A percentile compares a stretch with the other conserved stretches of the same genome.
phyloP scores from a whole-genome alignment of 2,113 vertebrate species.

The Suncus etruscus region DNA sequence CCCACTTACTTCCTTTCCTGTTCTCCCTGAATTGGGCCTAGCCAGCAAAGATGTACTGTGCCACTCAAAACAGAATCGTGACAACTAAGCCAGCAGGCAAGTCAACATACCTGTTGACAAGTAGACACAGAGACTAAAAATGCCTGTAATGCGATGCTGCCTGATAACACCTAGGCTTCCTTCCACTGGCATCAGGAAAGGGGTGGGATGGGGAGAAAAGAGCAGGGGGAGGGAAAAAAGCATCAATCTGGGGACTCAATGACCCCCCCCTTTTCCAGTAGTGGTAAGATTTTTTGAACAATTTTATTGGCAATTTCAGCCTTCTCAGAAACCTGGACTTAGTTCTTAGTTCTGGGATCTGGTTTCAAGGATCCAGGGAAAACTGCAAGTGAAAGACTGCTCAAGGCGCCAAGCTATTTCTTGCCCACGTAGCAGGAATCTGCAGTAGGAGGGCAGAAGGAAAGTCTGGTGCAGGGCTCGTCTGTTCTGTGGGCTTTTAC shows the following conservation, averaged over 20 bases:
- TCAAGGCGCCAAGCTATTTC: background rate
- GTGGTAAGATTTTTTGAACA: background rate
- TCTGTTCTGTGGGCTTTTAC: conserved; percentile 3
- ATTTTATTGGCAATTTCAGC: background rate
- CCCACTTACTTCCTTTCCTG: conserved; percentile 40
- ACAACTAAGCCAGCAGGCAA: conserved; percentile 53
- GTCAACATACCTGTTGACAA: conserved; percentile 31
- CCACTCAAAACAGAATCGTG: conserved; percentile 14
- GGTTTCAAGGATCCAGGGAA: background rate
- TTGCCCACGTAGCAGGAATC: conserved; percentile 21
- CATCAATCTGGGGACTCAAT: background rate
- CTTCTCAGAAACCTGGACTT: background rate
- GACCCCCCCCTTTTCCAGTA: background rate
- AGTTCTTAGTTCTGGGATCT: too few relatives aligned
- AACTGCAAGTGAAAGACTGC: background rate
- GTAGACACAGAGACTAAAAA: conserved; percentile 47
- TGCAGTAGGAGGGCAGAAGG: background rate
- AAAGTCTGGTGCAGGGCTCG: background rate
- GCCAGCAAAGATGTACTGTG: conserved; percentile 49
- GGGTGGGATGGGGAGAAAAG: background rate
- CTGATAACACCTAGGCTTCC: background rate
- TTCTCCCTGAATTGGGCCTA: conserved; percentile 12
- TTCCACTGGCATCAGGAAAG: background rate
- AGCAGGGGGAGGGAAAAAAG: background rate
- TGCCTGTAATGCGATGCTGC: background rate